Base-by-base conservation (phyloP, 2,113 vertebrate species). In the Crotalus viridis region DNA sequence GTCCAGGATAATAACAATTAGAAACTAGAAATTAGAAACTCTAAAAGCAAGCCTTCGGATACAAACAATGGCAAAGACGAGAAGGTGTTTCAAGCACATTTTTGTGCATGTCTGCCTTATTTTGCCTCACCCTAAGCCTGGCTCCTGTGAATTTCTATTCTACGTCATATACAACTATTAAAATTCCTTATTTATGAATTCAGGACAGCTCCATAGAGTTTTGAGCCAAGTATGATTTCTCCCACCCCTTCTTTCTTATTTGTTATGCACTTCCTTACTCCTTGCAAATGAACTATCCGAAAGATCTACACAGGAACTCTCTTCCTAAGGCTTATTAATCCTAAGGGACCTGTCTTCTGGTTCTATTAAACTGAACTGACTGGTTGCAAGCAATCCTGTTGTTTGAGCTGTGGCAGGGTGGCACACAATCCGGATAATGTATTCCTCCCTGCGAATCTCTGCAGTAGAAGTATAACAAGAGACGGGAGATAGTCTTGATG, bases 271-370 rank as follows among this genome's bases (percentile, higher is more conserved):
- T 85, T 96, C 39, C 85, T 93, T 9, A 46, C 93, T 95, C 56
- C 85, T 88, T 92, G 88, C 87, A 94, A 96, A 48, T 87, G 89
- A 86, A 92, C 88, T 92, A 85, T 93, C 56, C 95, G 94, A 93
- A 93, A 85, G 85, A 94, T 92, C 89, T 92, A 89, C n/a, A 10
- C 88, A 91, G 92, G 51, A 93, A 28, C 89, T 95, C 57, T 91
- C 89, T 95, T 94, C 95, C 95, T 93, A 69, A 90, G 94, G 91
- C 69, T 90, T 93, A 88, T 93, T 94, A 6, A 64, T 95, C 95
- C 93, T 88, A 93, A 54, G 91, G 93, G 88, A 91, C 15, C 26
- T 89, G 85, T 91, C 51, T 87, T 93, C 93, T 94, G 94, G 4
- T 15, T 24, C 22, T 86, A n/a, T 61, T 69, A 4, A 61, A 85